Evolutionary conservation across 2,888 invertebrate species (phyloP).

Genomic region (Leptopilina syphax): DNA sequence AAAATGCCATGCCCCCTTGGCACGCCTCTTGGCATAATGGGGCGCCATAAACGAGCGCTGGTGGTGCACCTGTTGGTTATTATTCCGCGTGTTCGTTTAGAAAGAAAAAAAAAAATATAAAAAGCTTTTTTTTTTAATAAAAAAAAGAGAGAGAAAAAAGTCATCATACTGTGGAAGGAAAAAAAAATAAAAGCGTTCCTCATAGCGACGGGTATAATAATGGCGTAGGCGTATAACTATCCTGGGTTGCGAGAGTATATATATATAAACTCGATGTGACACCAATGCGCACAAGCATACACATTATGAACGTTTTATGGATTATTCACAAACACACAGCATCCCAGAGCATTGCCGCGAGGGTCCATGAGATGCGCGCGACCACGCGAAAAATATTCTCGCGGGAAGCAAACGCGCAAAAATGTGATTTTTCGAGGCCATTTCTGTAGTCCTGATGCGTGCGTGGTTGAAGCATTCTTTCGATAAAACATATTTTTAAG

Average conservation of each 20-base stretch:
- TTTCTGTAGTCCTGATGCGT: constrained; percentile 70
- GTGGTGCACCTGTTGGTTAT: constrained; percentile 70
- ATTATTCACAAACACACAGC: not conserved
- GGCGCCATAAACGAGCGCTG: constrained; percentile 72
- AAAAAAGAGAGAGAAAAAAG: constrained; percentile 37
- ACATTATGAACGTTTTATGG: not conserved
- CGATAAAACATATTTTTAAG: constrained; percentile 36
- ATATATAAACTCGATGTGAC: not conserved
- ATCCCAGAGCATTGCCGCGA: not conserved
- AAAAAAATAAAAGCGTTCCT: constrained; percentile 39
- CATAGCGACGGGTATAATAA: constrained; percentile 45
- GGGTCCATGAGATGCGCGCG: constrained; percentile 40
- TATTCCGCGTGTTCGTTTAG: constrained; percentile 57
- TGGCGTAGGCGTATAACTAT: constrained; percentile 41
- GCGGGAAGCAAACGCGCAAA: constrained; percentile 41
- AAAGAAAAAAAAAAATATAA: constrained; percentile 36
- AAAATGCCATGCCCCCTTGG: constrained; percentile 76
- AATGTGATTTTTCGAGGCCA: constrained; percentile 48
- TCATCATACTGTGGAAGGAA: not conserved
- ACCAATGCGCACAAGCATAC: not conserved
- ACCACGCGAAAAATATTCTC: constrained; percentile 50
- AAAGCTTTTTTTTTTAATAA: not conserved
- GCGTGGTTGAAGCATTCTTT: constrained; percentile 69
- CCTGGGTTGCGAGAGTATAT: not conserved
- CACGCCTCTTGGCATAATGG: constrained; percentile 76